Base-by-base conservation (phyloP, 2,797 vertebrate species). In the Gephyroberyx darwinii region DNA sequence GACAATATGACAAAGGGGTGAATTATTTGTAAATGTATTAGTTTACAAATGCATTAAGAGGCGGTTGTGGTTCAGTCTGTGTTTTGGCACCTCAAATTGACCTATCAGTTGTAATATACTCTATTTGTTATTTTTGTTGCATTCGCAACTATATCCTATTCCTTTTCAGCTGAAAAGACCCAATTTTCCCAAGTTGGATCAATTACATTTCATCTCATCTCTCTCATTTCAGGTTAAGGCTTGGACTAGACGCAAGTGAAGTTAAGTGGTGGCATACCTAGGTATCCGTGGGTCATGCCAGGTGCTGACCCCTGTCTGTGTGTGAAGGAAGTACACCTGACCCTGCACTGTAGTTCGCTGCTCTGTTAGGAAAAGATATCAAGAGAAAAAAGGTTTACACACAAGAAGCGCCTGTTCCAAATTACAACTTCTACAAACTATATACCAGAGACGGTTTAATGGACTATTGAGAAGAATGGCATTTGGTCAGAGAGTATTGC, bases 211-310 rank as follows among this genome's bases (percentile, higher is more conserved):
- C 57, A 41, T 64, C 22, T 47, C 17, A n/a, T 17, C 45, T 16
- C 41, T 5, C 14, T 64, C 4, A 3, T 60, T 75, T 30, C 43
- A 50, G 57, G 65, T 69, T 47, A 1, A 54, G 63, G 52, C n/a
- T 63, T 62, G 30, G 45, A 74, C 54, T 4, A 16, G 41, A 45
- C 0, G 1, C 2, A 6, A 53, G 51, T 4, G 41, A 22, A 22
- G 39, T 5, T 16, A n/a, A 7, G 41, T 43, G 26, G 47, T 4
- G 41, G 53, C 68, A 30, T 91, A 98, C 97, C 97, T 95, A 56
- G 97, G 97, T 94, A 98, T 97, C 89, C 97, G 94, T 60, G 97
- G 97, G 90, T 98, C 97, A 0, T 98, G 97, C 97, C 97, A 98
- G 0, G 97, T 98, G 92, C 96, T 98, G 78, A 98, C 97, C 37